Conservation (phyloP, 2,888 invertebrate species). For the Balanococcus diminutus region DNA sequence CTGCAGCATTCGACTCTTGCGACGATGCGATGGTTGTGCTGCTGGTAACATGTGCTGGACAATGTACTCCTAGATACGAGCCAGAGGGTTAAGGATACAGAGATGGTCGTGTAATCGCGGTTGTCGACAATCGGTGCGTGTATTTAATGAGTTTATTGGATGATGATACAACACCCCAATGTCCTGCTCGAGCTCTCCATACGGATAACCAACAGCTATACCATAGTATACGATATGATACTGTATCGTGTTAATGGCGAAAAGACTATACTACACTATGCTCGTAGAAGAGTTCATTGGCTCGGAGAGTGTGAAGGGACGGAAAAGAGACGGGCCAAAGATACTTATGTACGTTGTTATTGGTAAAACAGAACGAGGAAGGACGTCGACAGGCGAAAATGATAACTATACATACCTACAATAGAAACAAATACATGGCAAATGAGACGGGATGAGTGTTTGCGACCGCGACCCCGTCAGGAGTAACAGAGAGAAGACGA, state of each 20-base stretch:
- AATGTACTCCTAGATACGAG: not conserved
- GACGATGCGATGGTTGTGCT: not conserved
- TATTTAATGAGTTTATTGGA: not conserved
- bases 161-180: not conserved
- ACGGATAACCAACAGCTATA: too few relatives aligned
- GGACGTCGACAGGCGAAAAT: constrained; percentile 41
- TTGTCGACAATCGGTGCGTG: not conserved
- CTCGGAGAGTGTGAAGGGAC: not conserved
- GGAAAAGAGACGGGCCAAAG: not conserved
- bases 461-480: not conserved
- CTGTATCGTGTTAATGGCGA: not conserved
- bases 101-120: not conserved
- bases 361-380: too few relatives aligned
- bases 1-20: not conserved
- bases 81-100: not conserved
- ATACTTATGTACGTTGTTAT: not conserved
- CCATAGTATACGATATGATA: too few relatives aligned
- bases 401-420: not conserved
- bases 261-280: not conserved
- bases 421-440: not conserved
- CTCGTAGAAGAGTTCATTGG: not conserved
- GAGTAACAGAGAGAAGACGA: not conserved
- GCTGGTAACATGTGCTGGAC: not conserved
- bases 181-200: not conserved
- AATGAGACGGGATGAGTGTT: not conserved